Base-by-base conservation (phyloP, 2,113 vertebrate genomes). In the Hemiprocne comata region DNA sequence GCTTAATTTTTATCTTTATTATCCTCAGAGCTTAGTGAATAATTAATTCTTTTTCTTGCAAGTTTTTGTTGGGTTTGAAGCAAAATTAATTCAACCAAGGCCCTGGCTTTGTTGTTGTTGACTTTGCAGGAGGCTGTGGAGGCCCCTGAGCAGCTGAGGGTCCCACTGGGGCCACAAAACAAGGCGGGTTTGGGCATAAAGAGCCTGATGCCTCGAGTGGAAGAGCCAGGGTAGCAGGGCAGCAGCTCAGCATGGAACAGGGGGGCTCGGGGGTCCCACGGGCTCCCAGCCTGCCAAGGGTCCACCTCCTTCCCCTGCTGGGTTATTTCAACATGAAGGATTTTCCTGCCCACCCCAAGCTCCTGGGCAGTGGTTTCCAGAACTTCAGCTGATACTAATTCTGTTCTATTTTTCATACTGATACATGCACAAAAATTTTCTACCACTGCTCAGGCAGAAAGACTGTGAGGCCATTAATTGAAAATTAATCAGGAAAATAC, bases 401-500 rank as follows among this genome's bases (percentile, higher is more conserved):
- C 66, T 36, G 25, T 58, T 62, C 38, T 88, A 51, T 65, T 91
- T 84, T 57, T 84, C 78, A 74, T 70, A 73, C 84, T 79, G 92
- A 83, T 77, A 67, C 53, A 40, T 15, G 73, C 34, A 29, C 24
- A 62, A 73, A 90, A 46, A 67, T 5, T n/a, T 78, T 78, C 90
- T 90, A 58, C 84, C 80, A 69, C 76, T 23, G 13, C 90, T 89
- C 55, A 55, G 62, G 72, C 76, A 82, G 89, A 92, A 77, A 96
- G 48, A 48, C 87, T 78, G 80, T 54, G 71, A 89, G 79, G 91
- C 58, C 91, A 92, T 96, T 97, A 97, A 97, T 93, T 97, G 97
- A 97, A 97, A 97, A 97, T 96, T 96, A 97, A 97, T 97, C 94
- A 71, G 28, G 92, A 95, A 66, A 8, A 90, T 94, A 87, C 13